A percentile compares a stretch with the other conserved stretches of the same genome.
Evolutionary conservation across 2,797 vertebrate species (phyloP).

Genomic region (Notoglanidium macrostoma): DNA sequence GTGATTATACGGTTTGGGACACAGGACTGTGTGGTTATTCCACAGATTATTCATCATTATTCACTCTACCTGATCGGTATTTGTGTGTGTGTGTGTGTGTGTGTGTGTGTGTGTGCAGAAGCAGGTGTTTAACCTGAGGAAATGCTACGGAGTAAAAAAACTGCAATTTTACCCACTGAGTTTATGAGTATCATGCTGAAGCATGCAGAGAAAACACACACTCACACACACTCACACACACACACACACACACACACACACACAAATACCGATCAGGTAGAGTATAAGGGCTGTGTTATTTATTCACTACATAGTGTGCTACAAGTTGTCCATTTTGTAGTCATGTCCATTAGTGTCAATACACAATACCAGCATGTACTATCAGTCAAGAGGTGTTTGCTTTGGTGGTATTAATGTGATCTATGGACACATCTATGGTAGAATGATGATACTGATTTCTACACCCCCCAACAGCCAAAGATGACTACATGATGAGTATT

Average conservation of each 20-base stretch:
- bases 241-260: background rate
- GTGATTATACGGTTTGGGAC: background rate
- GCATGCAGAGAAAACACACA: slow-evolving; percentile 11
- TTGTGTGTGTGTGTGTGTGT: background rate
- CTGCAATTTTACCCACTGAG: background rate
- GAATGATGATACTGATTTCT: background rate
- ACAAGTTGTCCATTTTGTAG: background rate
- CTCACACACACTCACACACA: background rate
- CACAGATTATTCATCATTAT: background rate
- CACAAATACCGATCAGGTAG: background rate
- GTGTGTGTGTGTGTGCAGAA: background rate
- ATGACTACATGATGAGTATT: background rate
- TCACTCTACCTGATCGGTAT: too few species aligned
- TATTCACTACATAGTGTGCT: background rate
- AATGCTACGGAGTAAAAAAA: background rate
- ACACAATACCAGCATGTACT: background rate
- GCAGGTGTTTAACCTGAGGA: background rate
- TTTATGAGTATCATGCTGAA: background rate
- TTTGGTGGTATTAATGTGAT: background rate
- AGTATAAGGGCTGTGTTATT: background rate
- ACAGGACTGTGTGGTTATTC: background rate
- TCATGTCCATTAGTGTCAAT: background rate
- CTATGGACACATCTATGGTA: background rate
- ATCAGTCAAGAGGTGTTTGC: background rate
- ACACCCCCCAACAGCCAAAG: background rate